Percentiles rank a stretch among this genome's conserved stretches.
These are phyloP conservation scores for Apeira syringaria DNA, from an alignment of 2,888 invertebrate genomes.

Conservation along the genomic window DNA sequence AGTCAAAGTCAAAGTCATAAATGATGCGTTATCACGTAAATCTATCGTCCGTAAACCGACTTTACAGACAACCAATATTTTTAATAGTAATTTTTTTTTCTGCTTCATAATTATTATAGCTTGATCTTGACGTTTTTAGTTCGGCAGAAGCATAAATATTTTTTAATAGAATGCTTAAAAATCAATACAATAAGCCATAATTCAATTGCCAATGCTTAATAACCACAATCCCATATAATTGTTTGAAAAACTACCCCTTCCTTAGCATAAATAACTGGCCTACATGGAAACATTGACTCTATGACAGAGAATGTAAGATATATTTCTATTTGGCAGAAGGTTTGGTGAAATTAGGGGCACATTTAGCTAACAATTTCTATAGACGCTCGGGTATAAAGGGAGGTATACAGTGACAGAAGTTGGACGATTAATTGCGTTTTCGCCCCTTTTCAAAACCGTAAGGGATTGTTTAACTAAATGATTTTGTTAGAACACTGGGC, in stretches of 20 bases:
- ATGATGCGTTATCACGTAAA: no score
- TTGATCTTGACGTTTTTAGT: no score
- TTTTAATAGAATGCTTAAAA: slow-evolving; percentile 23
- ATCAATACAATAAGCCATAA: slow-evolving; percentile 54
- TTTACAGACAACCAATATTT: no score
- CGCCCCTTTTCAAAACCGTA: slow-evolving; percentile 59
- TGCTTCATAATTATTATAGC: no score
- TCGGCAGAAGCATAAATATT: no score
- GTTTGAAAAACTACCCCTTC: slow-evolving; percentile 70
- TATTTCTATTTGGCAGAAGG: background rate
- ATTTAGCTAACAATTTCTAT: slow-evolving; percentile 20
- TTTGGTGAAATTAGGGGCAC: slow-evolving; percentile 24
- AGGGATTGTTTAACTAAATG: slow-evolving; percentile 50
- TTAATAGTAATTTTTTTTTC: no score
- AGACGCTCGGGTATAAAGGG: slow-evolving; percentile 24
- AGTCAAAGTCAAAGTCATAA: no score
- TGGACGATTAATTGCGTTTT: slow-evolving; percentile 73
- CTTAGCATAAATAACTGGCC: slow-evolving; percentile 17
- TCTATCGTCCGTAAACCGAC: no score
- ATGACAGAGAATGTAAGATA: background rate
- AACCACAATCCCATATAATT: slow-evolving; percentile 71
- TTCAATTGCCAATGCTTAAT: slow-evolving; percentile 60
- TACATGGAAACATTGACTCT: background rate
- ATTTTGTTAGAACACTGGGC: slow-evolving; percentile 45
- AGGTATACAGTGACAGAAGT: slow-evolving; percentile 64